Evolutionary conservation across 2,797 vertebrate genomes (phyloP), one percentile per base, ranked within the genome.

Genomic region (Calcarius lapponicus): DNA sequence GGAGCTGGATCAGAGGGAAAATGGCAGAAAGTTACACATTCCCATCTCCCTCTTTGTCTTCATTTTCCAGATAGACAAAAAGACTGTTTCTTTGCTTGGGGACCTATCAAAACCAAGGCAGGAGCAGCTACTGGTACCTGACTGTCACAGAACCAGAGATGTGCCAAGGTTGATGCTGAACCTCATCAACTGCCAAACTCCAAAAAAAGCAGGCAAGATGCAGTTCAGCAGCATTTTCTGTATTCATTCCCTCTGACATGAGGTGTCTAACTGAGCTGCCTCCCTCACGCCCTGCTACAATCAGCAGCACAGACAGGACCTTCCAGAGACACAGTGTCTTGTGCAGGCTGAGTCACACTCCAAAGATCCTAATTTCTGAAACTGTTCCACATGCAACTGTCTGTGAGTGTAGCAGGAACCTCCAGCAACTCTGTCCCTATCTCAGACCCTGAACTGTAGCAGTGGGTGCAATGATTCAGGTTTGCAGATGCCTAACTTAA

Each of bases 111-210:
- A 86, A 57, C 24, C 0, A 1, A 79, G 40, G n/a, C 60, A 88
- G 25, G 9, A 71, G n/a, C 38, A 88, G 32, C 18, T 32, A 40
- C 45, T 24, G 25, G 25, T 31, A 70, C 28, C 76, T 36, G 62
- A 12, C 34, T 80, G 64, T 90, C 73, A 64, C 32, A 75, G 32
- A 56, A 57, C 21, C 45, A 71, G 19, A 73, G 24, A 26, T 0
- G 0, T 42, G 38, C 9, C 0, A 0, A 60, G 32, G 34, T 2
- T 71, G 29, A 76, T 7, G 12, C 32, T 70, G 57, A 81, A 60
- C 18, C 31, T 29, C 7, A 1, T 54, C 36, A 67, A 16, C 45
- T 42, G 38, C n/a, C 78, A 78, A 50, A 57, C 45, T 67, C 70
- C 22, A 60, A 81, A 74, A 81, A 84, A 57, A 88, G 13, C 32